These are phyloP conservation scores for Cheilosia urbana DNA, from an alignment of 2,888 invertebrate genomes.

Conservation along the genomic window DNA sequence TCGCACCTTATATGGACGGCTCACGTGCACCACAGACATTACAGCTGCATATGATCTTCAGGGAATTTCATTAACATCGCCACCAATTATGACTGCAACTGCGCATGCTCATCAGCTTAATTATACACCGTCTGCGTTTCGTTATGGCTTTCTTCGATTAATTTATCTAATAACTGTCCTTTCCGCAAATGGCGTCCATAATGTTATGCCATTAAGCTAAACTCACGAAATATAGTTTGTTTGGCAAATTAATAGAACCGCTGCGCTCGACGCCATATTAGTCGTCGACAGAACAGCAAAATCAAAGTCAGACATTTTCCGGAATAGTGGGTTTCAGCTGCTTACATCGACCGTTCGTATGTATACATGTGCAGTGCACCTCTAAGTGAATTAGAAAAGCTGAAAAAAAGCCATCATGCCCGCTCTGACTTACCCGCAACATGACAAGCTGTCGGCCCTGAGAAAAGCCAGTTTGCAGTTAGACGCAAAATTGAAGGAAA, in stretches of 20 bases:
- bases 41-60: background rate
- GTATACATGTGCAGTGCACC: conserved; percentile 31
- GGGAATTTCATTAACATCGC: conserved; percentile 2
- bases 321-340: conserved; percentile 70
- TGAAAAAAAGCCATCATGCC: conserved; percentile 21
- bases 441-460: conserved; percentile 74
- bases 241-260: conserved; percentile 39
- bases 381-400: conserved; percentile 36
- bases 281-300: conserved; percentile 21
- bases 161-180: conserved; percentile 69
- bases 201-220: conserved; percentile 56
- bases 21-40: conserved; percentile 11
- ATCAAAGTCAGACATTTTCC: conserved; percentile 70
- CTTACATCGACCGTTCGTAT: conserved; percentile 28
- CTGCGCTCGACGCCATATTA: conserved; percentile 11
- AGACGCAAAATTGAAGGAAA: conserved; percentile 62
- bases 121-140: conserved; percentile 18
- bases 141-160: conserved; percentile 52
- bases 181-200: conserved; percentile 61
- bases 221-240: conserved; percentile 67
- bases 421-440: conserved; percentile 59
- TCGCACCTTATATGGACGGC: background rate
- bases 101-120: conserved; percentile 30
- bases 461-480: conserved; percentile 72
- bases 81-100: background rate